phyloP scores from a whole-genome alignment of 2,113 vertebrate genomes.

The Python bivittatus region DNA sequence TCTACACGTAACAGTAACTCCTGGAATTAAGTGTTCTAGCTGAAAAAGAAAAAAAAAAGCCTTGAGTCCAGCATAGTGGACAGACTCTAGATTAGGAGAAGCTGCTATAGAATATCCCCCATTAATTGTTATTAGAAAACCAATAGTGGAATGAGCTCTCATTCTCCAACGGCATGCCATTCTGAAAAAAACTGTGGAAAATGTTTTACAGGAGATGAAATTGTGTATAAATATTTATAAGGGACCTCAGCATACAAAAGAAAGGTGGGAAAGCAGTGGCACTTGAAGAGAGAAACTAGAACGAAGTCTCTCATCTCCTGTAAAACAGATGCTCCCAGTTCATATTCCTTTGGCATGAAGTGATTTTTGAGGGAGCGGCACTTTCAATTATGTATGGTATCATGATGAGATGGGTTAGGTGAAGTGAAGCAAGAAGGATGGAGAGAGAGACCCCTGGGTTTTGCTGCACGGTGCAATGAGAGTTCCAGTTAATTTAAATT shows the following conservation, averaged over 20 bases:
- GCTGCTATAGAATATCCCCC: not conserved
- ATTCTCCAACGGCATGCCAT: not conserved
- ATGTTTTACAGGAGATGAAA: not conserved
- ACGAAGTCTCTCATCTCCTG: no score
- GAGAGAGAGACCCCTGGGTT: constrained; percentile 11
- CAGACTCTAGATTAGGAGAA: not conserved
- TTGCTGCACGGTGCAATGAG: not conserved
- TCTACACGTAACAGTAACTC: not conserved
- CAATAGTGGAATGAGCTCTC: not conserved
- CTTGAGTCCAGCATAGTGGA: not conserved
- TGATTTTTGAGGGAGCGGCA: constrained; percentile 4
- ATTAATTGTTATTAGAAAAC: not conserved
- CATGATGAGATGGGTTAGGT: constrained; percentile 25
- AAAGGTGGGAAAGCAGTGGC: not conserved
- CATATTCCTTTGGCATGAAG: not conserved
- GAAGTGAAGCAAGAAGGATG: constrained; percentile 4
- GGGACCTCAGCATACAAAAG: not conserved
- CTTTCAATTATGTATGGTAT: constrained; percentile 12
- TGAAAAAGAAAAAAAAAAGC: not conserved
- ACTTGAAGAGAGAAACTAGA: not conserved
- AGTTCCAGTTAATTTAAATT: constrained; percentile 30
- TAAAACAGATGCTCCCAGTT: not conserved
- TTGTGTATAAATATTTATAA: constrained; percentile 20
- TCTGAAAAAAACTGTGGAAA: not conserved
- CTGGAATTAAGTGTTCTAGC: not conserved